These are phyloP conservation scores for Megaleporinus macrocephalus DNA, from an alignment of 2,113 vertebrate species.

Conservation along the genomic window DNA sequence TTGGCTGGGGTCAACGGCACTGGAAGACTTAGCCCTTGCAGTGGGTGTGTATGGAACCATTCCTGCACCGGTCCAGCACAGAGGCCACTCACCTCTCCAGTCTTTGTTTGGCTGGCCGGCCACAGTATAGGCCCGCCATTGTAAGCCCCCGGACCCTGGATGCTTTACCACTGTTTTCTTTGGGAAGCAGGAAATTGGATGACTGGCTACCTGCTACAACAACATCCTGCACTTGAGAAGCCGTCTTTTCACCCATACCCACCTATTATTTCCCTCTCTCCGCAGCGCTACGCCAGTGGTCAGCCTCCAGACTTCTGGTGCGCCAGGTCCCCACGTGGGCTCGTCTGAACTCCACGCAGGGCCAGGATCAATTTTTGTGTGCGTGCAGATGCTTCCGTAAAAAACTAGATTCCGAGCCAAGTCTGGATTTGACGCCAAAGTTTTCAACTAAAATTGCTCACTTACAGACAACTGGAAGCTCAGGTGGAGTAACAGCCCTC, in stretches of 20 bases:
- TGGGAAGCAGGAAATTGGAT: conserved; percentile 87
- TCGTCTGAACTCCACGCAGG: conserved; percentile 74
- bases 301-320: conserved; percentile 64
- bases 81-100: conserved; percentile 80
- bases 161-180: conserved; percentile 80
- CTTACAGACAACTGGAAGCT: conserved; percentile 43
- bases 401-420: conserved; percentile 71
- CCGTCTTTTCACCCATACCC: conserved; percentile 81
- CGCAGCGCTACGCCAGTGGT: conserved; percentile 74
- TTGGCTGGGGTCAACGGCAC: conserved; percentile 71
- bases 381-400: conserved; percentile 81
- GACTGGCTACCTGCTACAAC: conserved; percentile 86
- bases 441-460: conserved; percentile 10
- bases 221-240: conserved; percentile 87
- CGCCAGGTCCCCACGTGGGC: conserved; percentile 65
- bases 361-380: conserved; percentile 77
- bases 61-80: conserved; percentile 70
- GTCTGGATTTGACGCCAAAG: conserved; percentile 59
- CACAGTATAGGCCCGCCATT: conserved; percentile 78
- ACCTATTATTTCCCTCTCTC: conserved; percentile 83
- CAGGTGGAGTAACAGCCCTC: conserved; percentile 9
- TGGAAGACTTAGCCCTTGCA: conserved; percentile 74
- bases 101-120: conserved; percentile 76
- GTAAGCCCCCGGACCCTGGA: conserved; percentile 71
- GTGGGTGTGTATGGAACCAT: conserved; percentile 56